Evolutionary conservation across 1,140 invertebrate species (phyloP).

Genomic region (Drosophila neocordata): DNA sequence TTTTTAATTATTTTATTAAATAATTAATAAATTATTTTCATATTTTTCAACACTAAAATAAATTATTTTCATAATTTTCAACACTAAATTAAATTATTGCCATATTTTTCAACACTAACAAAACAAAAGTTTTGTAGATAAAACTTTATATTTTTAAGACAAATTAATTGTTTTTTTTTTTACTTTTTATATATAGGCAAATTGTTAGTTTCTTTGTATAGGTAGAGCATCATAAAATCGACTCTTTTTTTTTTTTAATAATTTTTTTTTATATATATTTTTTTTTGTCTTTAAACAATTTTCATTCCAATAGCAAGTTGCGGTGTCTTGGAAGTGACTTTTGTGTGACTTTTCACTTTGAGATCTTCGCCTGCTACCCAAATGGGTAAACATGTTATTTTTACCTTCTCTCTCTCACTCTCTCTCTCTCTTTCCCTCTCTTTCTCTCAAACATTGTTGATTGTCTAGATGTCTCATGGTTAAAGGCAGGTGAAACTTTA

Average conservation of each 20-base stretch:
- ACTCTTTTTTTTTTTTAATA: neutral
- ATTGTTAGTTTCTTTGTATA: no score
- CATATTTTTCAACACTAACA: no score
- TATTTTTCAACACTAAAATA: no score
- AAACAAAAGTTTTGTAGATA: no score
- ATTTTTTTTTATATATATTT: conserved; percentile 25
- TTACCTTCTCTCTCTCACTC: neutral
- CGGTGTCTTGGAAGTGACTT: conserved; percentile 60
- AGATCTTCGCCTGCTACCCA: conserved; percentile 42
- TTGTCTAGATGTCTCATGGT: conserved; percentile 29
- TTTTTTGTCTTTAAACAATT: conserved; percentile 16
- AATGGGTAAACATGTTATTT: conserved; percentile 65
- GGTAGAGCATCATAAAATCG: no score
- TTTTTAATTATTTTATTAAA: no score
- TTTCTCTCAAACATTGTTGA: conserved; percentile 27
- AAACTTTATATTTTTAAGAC: no score
- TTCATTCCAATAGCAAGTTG: conserved; percentile 3
- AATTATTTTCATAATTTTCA: no score
- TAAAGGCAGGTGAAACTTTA: conserved; percentile 48
- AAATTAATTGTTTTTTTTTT: no score
- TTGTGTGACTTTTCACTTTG: conserved; percentile 70
- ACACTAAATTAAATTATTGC: no score
- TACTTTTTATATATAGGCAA: no score
- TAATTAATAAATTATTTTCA: no score
- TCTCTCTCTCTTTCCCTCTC: conserved; percentile 19